Evolutionary conservation across 2,888 invertebrate species (phyloP), one percentile per base, ranked within the genome.

Genomic region (Scaeva pyrastri): DNA sequence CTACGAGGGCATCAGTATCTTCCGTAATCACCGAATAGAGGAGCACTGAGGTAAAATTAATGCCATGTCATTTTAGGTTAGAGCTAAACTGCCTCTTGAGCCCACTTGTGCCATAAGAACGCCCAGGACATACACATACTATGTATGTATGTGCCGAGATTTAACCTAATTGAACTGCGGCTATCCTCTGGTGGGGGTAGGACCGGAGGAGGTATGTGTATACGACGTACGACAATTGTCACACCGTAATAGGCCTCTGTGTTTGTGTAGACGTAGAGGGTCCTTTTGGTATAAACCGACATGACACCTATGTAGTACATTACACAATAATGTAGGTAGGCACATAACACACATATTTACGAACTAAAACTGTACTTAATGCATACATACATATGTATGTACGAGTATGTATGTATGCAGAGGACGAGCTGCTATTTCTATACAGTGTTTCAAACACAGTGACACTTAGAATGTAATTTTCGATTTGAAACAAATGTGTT

Each of bases 91-190:
- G 56, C 39, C 79, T 64, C 84, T 56, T 45, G 84, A 79, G 84
- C 58, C 71, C 76, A 58, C 64, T 76, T 74, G 74, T 66, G 45
- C 48, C 31, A 31, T 19, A 45, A 41, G 55, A n/a, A 45, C 19
- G 56, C 56, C 31, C 48, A 75, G 52, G 21, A 21, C 7, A n/a
- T n/a, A 48, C 55, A 23, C 68, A 75, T 39, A 5, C 31, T 31
- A 31, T 31, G 8, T 31, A 31, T 31, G 8, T 31, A 31, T 5
- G 16, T 66, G 48, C 23, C 16, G 56, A 56, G 70, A 56, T 74
- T 74, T 64, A 79, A 79, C 74, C 79, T 79, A 79, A 79, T 79
- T 79, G 84, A 75, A 58, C 68, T 75, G 71, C 62, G 64, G 43
- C 48, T 48, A 45, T 62, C 12, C 43, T 39, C 26, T n/a, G 36